These are phyloP conservation scores for Acleris laterana DNA, from an alignment of 2,888 invertebrate species.

Conservation along the genomic window DNA sequence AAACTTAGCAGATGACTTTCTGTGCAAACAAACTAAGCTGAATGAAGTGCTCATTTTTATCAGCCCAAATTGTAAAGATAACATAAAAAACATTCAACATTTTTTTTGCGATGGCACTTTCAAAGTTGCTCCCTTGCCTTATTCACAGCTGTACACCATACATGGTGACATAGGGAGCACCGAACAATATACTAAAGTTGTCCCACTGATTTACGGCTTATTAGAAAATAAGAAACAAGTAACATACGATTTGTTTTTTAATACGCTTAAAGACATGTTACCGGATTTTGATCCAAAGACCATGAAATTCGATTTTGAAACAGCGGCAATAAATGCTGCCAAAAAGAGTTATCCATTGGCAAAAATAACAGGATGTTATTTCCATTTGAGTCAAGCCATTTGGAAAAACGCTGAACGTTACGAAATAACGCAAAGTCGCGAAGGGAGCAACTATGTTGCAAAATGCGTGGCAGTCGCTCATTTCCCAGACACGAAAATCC, in stretches of 20 bases:
- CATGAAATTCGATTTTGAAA: constrained; percentile 1
- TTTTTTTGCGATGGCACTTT: background rate
- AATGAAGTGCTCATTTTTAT: background rate
- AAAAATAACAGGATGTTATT: background rate
- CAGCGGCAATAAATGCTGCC: background rate
- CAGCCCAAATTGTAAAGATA: no score
- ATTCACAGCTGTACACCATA: background rate
- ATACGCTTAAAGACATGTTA: background rate
- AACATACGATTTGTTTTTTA: background rate
- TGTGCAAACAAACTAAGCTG: background rate
- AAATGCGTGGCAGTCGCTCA: background rate
- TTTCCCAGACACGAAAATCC: background rate
- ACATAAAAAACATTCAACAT: background rate
- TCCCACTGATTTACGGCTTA: no score
- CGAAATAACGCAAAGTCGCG: background rate
- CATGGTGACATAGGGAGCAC: background rate
- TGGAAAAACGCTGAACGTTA: background rate
- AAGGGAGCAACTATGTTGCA: background rate
- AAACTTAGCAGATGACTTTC: background rate
- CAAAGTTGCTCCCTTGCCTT: background rate
- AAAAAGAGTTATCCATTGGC: background rate
- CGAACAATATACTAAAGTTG: background rate
- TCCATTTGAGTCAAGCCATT: background rate
- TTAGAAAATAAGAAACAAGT: background rate
- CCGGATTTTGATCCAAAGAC: background rate